phyloP scores from a whole-genome alignment of 2,888 invertebrate genomes.

The Archips crataeganus region DNA sequence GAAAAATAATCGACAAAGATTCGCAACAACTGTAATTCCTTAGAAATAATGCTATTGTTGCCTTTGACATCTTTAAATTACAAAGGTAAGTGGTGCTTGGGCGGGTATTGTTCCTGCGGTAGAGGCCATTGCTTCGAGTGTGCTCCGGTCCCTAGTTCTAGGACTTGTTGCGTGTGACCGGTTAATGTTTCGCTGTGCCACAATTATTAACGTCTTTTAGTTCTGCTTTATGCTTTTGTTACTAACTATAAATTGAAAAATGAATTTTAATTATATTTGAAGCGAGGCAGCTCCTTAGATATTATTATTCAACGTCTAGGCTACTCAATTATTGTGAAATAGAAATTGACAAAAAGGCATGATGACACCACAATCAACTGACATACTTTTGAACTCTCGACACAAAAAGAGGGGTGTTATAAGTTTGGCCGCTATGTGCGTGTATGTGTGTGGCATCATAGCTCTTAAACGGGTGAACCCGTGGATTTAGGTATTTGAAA shows the following conservation, averaged over 20 bases:
- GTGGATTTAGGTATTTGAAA: too few relatives aligned
- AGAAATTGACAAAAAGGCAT: too few relatives aligned
- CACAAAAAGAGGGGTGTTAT: too few relatives aligned
- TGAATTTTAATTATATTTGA: background rate
- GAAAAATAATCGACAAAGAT: conserved; percentile 67
- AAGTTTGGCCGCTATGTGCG: too few relatives aligned
- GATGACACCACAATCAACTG: too few relatives aligned
- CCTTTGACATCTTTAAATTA: conserved; percentile 75
- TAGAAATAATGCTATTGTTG: conserved; percentile 74
- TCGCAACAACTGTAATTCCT: conserved; percentile 75
- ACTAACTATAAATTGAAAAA: background rate
- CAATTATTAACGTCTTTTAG: conserved; percentile 32
- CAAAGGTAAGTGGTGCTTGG: conserved; percentile 70
- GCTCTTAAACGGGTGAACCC: too few relatives aligned
- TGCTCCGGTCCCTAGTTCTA: conserved; percentile 53
- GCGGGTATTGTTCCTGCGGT: conserved; percentile 74
- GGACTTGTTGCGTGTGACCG: conserved; percentile 32
- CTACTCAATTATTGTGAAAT: too few relatives aligned
- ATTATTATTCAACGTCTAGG: too few relatives aligned
- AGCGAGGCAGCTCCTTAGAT: background rate
- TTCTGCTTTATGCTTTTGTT: conserved; percentile 25
- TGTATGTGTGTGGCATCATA: too few relatives aligned
- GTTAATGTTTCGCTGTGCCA: conserved; percentile 31
- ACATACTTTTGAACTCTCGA: too few relatives aligned
- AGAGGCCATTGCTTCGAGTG: conserved; percentile 56